Base-by-base conservation (phyloP, 2,797 vertebrate species). In the Anomalospiza imberbis region DNA sequence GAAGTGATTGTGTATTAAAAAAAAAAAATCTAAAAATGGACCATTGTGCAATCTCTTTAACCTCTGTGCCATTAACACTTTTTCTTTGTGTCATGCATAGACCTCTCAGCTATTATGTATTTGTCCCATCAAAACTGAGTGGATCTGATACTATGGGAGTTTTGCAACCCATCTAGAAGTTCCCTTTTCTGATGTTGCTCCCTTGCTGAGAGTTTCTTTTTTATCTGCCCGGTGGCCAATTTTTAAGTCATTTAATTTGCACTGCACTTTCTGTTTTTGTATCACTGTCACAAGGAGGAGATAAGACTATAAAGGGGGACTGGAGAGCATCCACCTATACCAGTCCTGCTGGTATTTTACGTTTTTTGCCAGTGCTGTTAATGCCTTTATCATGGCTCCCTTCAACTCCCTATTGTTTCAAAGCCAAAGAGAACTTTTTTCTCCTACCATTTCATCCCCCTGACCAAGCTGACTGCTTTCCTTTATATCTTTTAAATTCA, bases 261-360 rank as follows among this genome's bases (percentile, higher is more conserved):
- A 9, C 25, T 51, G 19, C 29, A 18, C 31, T 60, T 65, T 44
- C 17, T 70, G 38, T 38, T 82, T 71, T 40, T 45, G 2, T 5
- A 18, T 48, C 13, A 62, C 31, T 63, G 13, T 60, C 57, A 29
- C 29, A 62, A 60, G 45, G n/a, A 47, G 45, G 26, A 68, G 24
- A n/a, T 62, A 40, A 47, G 14, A 50, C 6, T 51, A 3, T 62
- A 22, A 36, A 16, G 24, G 20, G 17, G 26, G 4, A n/a, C 32
- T 78, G 58, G 54, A 81, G 32, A 75, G 10, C n/a, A 22, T 67
- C 60, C 36, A 44, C 40, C 65, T 86, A 4, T 17, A 31, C 10
- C 36, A 10, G 1, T 55, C 42, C 48, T 80, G 34, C 57, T 80
- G 20, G 0, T 5, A 32, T 62, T 62, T 47, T 22, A 13, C 0